These are phyloP conservation scores for Lagopus leucura DNA, from an alignment of 2,113 vertebrate species.

Conservation along the genomic window DNA sequence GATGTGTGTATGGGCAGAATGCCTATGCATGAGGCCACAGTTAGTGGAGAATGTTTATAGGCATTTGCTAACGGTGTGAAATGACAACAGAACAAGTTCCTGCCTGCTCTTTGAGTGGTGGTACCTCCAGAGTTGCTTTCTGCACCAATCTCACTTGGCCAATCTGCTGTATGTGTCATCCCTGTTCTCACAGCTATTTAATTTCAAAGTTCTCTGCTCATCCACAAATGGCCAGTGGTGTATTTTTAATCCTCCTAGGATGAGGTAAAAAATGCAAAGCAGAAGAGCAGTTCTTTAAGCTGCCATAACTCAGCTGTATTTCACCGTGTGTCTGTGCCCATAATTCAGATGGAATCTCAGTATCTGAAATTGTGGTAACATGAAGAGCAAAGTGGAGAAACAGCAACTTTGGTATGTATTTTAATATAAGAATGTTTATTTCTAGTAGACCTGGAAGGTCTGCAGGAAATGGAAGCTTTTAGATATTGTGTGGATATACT, in stretches of 20 bases:
- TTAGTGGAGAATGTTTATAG: neutral
- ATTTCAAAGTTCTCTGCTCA: neutral
- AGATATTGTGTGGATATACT: neutral
- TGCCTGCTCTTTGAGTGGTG: neutral
- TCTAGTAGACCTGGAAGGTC: accelerated
- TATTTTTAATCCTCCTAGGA: neutral
- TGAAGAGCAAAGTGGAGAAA: neutral
- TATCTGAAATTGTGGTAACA: neutral
- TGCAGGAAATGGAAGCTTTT: neutral
- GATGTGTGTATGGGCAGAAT: neutral
- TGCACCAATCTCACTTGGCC: neutral
- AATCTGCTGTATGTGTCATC: neutral
- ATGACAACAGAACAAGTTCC: neutral
- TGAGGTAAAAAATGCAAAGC: neutral
- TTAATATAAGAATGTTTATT: neutral
- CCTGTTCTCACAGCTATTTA: neutral
- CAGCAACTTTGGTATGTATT: neutral
- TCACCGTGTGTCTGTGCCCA: neutral
- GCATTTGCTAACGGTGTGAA: neutral
- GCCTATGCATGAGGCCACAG: neutral
- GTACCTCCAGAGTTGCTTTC: neutral
- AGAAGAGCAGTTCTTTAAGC: neutral
- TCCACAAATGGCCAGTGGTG: neutral
- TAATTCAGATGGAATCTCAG: neutral
- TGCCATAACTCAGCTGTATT: neutral